Evolutionary conservation across 37 sponge, comb jelly and placozoan species (phyloP).

Genomic region (Oopsacas minuta): DNA sequence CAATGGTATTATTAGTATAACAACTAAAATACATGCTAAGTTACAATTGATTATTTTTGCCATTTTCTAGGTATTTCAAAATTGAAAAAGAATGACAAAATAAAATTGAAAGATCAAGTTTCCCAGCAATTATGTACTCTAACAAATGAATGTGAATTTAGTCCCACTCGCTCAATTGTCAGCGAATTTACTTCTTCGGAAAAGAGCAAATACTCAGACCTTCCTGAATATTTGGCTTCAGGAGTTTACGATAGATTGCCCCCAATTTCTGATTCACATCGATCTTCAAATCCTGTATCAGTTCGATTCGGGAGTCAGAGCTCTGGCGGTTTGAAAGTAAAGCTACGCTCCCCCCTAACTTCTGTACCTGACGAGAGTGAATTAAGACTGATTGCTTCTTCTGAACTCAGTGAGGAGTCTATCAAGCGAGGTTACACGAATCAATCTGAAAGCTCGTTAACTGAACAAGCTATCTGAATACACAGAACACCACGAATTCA

Average conservation of each 20-base stretch:
- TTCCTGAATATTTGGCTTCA: not conserved
- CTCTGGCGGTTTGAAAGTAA: not conserved
- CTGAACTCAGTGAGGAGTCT: not conserved
- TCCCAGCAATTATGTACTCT: not conserved
- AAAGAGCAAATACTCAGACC: not conserved
- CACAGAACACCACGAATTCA: no score
- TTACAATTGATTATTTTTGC: not conserved
- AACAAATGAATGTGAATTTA: not conserved
- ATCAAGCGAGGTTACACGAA: not conserved
- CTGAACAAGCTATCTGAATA: not conserved
- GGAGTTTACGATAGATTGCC: not conserved
- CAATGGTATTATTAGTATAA: not conserved
- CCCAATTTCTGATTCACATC: not conserved
- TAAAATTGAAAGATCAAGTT: not conserved
- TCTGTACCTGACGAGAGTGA: not conserved
- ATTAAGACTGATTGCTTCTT: not conserved
- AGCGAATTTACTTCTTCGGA: not conserved
- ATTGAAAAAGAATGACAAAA: not conserved
- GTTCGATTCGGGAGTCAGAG: not conserved
- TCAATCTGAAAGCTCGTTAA: not conserved
- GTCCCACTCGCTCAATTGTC: not conserved
- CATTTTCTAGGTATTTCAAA: no score
- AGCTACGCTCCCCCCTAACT: not conserved
- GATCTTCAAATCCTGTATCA: not conserved
- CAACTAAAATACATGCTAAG: not conserved